Evolutionary conservation across 2,888 invertebrate species (phyloP).

Genomic region (Drosophila conformis): DNA sequence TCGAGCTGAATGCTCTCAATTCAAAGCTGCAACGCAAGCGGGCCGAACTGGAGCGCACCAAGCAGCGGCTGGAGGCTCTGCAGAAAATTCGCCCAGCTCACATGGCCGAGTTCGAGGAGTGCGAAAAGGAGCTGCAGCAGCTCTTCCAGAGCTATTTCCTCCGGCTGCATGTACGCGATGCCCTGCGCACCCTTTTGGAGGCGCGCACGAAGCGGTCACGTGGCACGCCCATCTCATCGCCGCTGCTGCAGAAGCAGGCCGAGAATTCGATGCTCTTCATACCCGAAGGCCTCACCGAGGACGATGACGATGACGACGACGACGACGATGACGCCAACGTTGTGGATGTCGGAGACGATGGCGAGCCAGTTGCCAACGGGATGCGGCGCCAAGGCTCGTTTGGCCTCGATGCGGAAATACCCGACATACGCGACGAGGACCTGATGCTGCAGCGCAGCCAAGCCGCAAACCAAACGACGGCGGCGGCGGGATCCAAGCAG

Average conservation of each 20-base stretch:
- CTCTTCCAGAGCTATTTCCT: conserved; percentile 95
- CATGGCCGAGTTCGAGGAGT: conserved; percentile 96
- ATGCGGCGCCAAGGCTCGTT: conserved; percentile 39
- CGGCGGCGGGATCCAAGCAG: neutral
- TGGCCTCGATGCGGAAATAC: conserved; percentile 78
- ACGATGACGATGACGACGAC: conserved; percentile 82
- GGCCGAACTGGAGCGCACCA: conserved; percentile 95
- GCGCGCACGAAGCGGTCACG: conserved; percentile 72
- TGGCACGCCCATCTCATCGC: conserved; percentile 76
- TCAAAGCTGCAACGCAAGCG: conserved; percentile 96
- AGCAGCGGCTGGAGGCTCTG: conserved; percentile 95
- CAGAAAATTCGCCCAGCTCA: conserved; percentile 98
- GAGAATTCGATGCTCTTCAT: conserved; percentile 83
- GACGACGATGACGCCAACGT: conserved; percentile 35
- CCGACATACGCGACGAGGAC: conserved; percentile 81
- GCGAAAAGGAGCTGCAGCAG: conserved; percentile 93
- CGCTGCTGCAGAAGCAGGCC: conserved; percentile 78
- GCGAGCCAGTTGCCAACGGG: conserved; percentile 23
- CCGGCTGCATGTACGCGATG: conserved; percentile 94
- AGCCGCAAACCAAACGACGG: conserved; percentile 34
- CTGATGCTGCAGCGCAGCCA: conserved; percentile 59
- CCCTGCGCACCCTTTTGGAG: conserved; percentile 93
- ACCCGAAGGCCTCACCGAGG: conserved; percentile 83
- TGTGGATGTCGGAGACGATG: conserved; percentile 41
- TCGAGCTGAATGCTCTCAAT: conserved; percentile 95